These are phyloP conservation scores for Protobothrops flavoviridis DNA, from an alignment of 2,113 vertebrate species.

Conservation along the genomic window DNA sequence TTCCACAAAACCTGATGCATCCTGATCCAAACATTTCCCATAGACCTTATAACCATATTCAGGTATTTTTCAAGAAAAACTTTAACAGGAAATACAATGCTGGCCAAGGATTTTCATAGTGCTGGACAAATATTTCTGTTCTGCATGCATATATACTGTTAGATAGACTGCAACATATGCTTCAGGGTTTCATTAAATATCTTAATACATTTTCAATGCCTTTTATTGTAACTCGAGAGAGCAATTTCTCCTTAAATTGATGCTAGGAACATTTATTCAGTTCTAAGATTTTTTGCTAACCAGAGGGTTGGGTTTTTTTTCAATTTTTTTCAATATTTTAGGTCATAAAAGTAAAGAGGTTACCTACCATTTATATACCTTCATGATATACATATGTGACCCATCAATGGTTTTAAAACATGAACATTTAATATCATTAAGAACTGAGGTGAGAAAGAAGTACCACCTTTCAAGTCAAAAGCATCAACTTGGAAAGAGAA, in stretches of 20 bases:
- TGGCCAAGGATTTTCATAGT: background rate
- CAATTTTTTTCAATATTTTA: constrained; percentile 4
- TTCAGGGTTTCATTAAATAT: constrained; percentile 59
- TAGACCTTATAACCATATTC: background rate
- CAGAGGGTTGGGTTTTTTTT: background rate
- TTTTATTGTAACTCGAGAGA: constrained; percentile 47
- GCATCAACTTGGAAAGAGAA: background rate
- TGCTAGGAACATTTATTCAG: constrained; percentile 22
- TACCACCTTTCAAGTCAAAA: background rate
- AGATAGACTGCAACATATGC: constrained; percentile 38
- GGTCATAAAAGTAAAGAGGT: constrained; percentile 13
- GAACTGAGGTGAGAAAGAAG: background rate
- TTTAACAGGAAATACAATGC: background rate
- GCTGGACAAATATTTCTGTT: constrained; percentile 40
- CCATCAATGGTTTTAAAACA: background rate
- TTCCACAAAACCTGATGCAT: background rate
- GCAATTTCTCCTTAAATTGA: constrained; percentile 46
- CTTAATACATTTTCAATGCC: constrained; percentile 50
- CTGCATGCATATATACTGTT: constrained; percentile 27
- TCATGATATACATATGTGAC: background rate
- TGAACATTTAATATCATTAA: background rate
- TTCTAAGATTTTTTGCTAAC: constrained; percentile 4
- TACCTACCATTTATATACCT: background rate
- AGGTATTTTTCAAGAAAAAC: background rate
- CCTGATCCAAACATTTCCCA: background rate